Evolutionary conservation across 2,113 vertebrate genomes (phyloP), one percentile per base, ranked within the genome.

Genomic region (Halichoeres trimaculatus): DNA sequence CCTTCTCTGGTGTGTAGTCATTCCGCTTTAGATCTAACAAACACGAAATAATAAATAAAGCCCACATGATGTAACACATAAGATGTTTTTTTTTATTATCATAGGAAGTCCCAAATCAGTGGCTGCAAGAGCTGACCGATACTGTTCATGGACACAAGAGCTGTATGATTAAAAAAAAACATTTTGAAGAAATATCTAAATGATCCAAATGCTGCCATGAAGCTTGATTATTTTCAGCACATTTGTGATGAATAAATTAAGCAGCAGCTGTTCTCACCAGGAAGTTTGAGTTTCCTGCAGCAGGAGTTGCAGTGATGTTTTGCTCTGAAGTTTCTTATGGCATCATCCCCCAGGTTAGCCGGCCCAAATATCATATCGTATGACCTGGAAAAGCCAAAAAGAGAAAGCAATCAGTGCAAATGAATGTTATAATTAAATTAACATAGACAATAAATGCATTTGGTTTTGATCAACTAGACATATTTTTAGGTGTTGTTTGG

Each of bases 261-360:
- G n/a, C 19, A 36, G 61, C 10, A 41, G 11, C 14, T 2, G 30
- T 17, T n/a, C 91, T 91, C 91, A 99, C 98, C 98, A 40, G 98
- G 97, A 89, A 99, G 97, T 89, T 99, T 99, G 70, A 99, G 96
- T 85, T 99, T 99, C 81, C 96, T 92, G 86, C 97, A 99, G 93
- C 97, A 98, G 73, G 96, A 98, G 89, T 99, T 99, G 70, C 98
- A 99, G 89, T 97, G 97, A 88, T 99, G 98, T 87, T 98, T 99
- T 0, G 98, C 93, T 77, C 98, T 93, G 81, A 99, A 99, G 89
- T 99, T 99, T 74, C 97, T 95, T 61, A 99, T 98, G 78, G 98
- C 98, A 78, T 99, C 98, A 76, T 99, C 98, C 80, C 98, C 98
- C 70, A 99, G 36, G 82, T 99, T 99, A 78, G 97, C 98, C 0